A percentile compares a stretch with the other conserved stretches of the same genome.
These are phyloP conservation scores for Cryptoleucopteryx plumbea DNA, from an alignment of 2,113 vertebrate species.

Conservation along the genomic window DNA sequence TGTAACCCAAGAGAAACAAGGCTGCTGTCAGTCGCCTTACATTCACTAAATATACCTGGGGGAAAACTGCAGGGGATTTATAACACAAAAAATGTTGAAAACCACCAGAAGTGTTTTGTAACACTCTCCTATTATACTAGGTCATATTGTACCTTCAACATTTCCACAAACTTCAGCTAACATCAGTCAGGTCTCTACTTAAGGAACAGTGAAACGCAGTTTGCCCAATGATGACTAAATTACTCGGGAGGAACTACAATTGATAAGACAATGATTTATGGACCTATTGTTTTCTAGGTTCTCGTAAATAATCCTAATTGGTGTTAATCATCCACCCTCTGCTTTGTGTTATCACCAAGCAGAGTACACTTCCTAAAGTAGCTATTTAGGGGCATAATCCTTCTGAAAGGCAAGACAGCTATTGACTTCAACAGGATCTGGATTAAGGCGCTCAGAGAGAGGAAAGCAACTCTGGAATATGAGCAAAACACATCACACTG, in stretches of 20 bases:
- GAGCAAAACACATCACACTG: not conserved
- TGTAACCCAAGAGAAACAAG: not conserved
- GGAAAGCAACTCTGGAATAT: not conserved
- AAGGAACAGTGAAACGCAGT: not conserved
- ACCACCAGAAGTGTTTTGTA: not conserved
- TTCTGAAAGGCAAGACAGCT: slow-evolving; percentile 29
- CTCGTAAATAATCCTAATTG: slow-evolving; percentile 49
- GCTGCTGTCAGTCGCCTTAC: not conserved
- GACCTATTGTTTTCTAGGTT: slow-evolving; percentile 46
- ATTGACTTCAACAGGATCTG: slow-evolving; percentile 24
- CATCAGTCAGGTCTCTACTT: not conserved
- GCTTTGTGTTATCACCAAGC: slow-evolving; percentile 35
- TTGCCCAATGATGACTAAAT: slow-evolving; percentile 34
- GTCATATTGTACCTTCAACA: not conserved
- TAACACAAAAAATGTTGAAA: not conserved
- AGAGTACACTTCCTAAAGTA: slow-evolving; percentile 51
- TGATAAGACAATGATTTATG: slow-evolving; percentile 59
- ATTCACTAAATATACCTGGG: not conserved
- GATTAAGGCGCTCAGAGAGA: not conserved
- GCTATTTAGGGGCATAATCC: slow-evolving; percentile 39
- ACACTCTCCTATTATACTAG: not conserved
- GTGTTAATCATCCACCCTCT: slow-evolving; percentile 48
- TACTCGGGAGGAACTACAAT: slow-evolving; percentile 20
- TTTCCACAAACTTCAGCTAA: not conserved
- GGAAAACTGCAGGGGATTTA: not conserved